A percentile compares a stretch with the other conserved stretches of the same genome.
phyloP scores from a whole-genome alignment of 2,113 vertebrate genomes.

The Aramus guarauna region DNA sequence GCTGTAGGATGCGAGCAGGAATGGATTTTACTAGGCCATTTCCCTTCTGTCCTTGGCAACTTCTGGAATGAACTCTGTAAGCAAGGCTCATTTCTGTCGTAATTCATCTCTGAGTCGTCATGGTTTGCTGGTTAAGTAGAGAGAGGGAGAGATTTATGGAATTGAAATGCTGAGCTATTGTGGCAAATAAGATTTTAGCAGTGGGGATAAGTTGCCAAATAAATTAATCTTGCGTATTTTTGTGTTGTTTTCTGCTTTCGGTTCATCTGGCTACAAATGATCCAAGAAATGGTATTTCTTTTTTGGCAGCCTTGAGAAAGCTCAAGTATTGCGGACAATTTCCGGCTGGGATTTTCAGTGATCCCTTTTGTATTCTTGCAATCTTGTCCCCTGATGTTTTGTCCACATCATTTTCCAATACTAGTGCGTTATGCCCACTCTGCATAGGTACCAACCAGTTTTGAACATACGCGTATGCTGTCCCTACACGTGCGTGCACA shows the following conservation, averaged over 20 bases:
- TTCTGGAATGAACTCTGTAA: background rate
- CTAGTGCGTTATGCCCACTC: background rate
- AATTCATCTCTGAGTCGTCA: slow-evolving; percentile 43
- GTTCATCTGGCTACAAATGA: slow-evolving; percentile 11
- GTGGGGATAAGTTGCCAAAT: background rate
- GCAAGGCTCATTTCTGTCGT: background rate
- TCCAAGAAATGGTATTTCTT: background rate
- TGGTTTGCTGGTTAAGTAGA: slow-evolving; percentile 44
- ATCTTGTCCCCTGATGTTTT: background rate
- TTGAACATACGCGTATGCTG: fast-evolving
- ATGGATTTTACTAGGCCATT: background rate
- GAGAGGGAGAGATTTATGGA: slow-evolving; percentile 53
- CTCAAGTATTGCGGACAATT: background rate
- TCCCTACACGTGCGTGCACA: background rate
- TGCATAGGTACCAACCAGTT: background rate
- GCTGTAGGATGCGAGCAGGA: background rate
- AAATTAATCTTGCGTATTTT: slow-evolving; percentile 2
- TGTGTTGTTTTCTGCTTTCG: background rate
- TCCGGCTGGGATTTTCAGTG: background rate
- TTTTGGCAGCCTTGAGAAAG: background rate
- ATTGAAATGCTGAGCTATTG: slow-evolving; percentile 28
- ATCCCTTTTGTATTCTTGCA: background rate
- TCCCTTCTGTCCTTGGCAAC: background rate
- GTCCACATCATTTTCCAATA: fast-evolving
- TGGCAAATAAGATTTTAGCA: slow-evolving; percentile 1